A percentile compares a stretch with the other conserved stretches of the same genome.
Evolutionary conservation across 2,888 invertebrate genomes (phyloP).

Genomic region (Eurois occulta): DNA sequence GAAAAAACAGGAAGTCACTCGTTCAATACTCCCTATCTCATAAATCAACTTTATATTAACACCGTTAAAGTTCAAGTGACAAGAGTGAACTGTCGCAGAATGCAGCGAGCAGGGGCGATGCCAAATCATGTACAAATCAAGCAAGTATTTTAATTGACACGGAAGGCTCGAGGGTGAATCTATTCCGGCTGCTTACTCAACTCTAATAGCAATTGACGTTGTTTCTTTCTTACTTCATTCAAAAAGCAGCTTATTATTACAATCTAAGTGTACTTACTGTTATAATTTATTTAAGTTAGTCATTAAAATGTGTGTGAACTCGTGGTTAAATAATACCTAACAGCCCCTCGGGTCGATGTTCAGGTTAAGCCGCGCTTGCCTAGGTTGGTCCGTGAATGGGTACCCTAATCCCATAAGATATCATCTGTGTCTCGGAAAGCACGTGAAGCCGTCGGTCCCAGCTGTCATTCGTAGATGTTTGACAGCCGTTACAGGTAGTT

Average conservation of each 20-base stretch:
- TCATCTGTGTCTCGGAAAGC: no score
- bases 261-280: not conserved
- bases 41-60: not conserved
- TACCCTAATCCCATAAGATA: no score
- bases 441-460: no score
- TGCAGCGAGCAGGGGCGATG: not conserved
- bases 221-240: not conserved
- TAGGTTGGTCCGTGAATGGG: no score
- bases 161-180: constrained; percentile 17
- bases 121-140: constrained; percentile 32
- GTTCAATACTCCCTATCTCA: not conserved
- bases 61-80: not conserved
- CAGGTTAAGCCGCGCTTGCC: no score
- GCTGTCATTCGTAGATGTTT: no score
- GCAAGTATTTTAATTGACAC: constrained; percentile 43
- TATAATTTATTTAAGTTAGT: not conserved
- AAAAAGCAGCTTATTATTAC: not conserved
- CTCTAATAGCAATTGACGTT: not conserved
- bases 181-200: not conserved
- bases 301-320: no score
- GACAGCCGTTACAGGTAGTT: no score
- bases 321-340: no score
- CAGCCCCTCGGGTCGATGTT: no score
- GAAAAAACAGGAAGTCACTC: not conserved
- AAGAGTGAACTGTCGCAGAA: constrained; percentile 4